Percentiles rank a stretch among this genome's conserved stretches.
Evolutionary conservation across 64 coral and sea anemone genomes (phyloP).

Genomic region (Montipora cactus): DNA sequence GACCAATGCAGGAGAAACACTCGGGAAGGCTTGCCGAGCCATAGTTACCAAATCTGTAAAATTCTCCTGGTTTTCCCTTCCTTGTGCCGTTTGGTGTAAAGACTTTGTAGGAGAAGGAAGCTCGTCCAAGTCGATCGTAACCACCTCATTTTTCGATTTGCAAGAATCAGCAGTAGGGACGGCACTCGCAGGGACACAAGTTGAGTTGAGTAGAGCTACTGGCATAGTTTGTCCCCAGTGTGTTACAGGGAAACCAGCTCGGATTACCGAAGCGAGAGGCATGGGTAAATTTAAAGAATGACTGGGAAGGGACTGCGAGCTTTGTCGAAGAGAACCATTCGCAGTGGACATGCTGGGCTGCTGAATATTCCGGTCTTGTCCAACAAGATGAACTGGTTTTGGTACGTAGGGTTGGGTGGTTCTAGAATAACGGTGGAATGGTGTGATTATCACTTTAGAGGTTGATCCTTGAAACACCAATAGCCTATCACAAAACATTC

Average conservation of each 20-base stretch:
- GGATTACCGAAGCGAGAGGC: slow-evolving; percentile 54
- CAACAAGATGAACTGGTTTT: slow-evolving; percentile 22
- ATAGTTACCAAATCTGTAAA: slow-evolving; percentile 3
- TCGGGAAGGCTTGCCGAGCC: neutral
- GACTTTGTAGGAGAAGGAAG: slow-evolving; percentile 59
- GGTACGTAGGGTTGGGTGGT: neutral
- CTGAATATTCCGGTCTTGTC: neutral
- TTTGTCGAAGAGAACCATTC: neutral
- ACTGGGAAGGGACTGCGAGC: neutral
- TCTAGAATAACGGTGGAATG: slow-evolving; percentile 3
- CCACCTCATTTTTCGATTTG: slow-evolving; percentile 20
- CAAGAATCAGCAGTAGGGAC: neutral
- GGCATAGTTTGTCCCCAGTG: neutral
- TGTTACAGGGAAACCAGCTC: slow-evolving; percentile 44
- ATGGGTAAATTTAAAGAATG: neutral
- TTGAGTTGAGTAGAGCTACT: neutral
- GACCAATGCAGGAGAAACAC: slow-evolving; percentile 15
- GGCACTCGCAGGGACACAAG: neutral
- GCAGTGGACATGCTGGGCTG: neutral
- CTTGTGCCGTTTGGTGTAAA: neutral
- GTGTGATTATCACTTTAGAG: neutral
- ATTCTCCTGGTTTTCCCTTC: neutral
- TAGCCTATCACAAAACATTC: no score
- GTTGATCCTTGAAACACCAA: no score
- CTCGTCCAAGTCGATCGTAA: slow-evolving; percentile 72